Evolutionary conservation across 2,888 invertebrate genomes (phyloP).

Genomic region (Scaptomyza tumidula): DNA sequence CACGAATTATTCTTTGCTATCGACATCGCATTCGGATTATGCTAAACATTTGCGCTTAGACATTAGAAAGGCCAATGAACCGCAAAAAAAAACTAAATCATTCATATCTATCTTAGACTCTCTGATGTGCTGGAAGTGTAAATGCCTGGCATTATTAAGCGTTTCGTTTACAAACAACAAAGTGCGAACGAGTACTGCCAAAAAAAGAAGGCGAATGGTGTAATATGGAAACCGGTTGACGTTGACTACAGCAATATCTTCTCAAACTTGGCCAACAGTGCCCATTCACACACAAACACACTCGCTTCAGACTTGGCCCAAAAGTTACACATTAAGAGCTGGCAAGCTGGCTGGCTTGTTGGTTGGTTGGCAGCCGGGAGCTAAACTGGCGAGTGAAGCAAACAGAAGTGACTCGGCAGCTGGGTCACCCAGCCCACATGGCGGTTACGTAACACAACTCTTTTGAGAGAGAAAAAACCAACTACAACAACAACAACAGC

Average conservation of each 20-base stretch:
- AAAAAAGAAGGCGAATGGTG: slow-evolving; percentile 48
- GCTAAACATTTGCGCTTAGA: slow-evolving; percentile 62
- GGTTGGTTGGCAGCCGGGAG: neutral
- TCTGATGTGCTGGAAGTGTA: slow-evolving; percentile 23
- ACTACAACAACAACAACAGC: neutral
- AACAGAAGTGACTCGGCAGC: slow-evolving; percentile 69
- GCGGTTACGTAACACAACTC: slow-evolving; percentile 57
- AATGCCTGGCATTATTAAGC: slow-evolving; percentile 6
- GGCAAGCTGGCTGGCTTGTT: slow-evolving; percentile 23
- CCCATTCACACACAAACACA: slow-evolving; percentile 43
- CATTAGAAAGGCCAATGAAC: slow-evolving; percentile 70
- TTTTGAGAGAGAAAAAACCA: slow-evolving; percentile 25
- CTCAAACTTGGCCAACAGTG: slow-evolving; percentile 60
- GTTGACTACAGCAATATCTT: slow-evolving; percentile 30
- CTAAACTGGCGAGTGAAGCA: slow-evolving; percentile 2
- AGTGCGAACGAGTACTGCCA: slow-evolving; percentile 51
- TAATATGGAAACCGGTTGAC: slow-evolving; percentile 73
- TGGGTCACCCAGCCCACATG: slow-evolving; percentile 53
- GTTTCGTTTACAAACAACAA: slow-evolving; percentile 9
- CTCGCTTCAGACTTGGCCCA: slow-evolving; percentile 58
- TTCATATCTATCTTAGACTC: slow-evolving; percentile 50
- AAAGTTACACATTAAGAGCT: slow-evolving; percentile 60
- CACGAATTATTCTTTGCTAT: slow-evolving; percentile 47
- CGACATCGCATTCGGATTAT: slow-evolving; percentile 60
- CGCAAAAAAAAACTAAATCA: slow-evolving; percentile 61